Evolutionary conservation across 2,888 invertebrate genomes (phyloP).

Genomic region (Agonopterix alstromeriana): DNA sequence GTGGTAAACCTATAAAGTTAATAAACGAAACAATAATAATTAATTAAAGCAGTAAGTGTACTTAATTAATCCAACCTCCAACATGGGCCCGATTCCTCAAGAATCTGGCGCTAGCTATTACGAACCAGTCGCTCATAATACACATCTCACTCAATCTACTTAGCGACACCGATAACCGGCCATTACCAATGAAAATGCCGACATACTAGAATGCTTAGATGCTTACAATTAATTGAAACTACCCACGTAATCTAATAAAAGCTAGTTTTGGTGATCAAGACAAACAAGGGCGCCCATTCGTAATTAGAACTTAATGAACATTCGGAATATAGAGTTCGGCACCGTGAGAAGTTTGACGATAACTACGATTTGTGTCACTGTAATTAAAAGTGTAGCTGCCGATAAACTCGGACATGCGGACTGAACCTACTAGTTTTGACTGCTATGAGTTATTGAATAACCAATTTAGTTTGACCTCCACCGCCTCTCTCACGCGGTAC

Average conservation of each 20-base stretch:
- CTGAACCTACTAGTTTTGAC: constrained; percentile 63
- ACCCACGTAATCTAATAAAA: constrained; percentile 76
- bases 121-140: constrained; percentile 46
- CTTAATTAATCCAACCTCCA: neutral
- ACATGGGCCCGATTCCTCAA: constrained; percentile 22
- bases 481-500: constrained; percentile 19
- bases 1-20: no score
- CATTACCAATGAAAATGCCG: constrained; percentile 67
- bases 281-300: constrained; percentile 74
- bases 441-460: constrained; percentile 50
- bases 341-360: constrained; percentile 73
- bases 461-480: constrained; percentile 44
- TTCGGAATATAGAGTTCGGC: constrained; percentile 67
- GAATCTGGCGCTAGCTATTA: constrained; percentile 42
- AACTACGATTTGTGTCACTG: constrained; percentile 74
- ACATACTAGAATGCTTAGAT: constrained; percentile 35
- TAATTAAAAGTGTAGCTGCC: constrained; percentile 75
- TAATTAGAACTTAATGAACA: constrained; percentile 76
- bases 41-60: neutral
- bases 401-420: constrained; percentile 63
- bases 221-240: constrained; percentile 74
- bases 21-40: neutral
- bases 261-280: constrained; percentile 72
- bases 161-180: constrained; percentile 67
- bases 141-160: constrained; percentile 66